These are phyloP conservation scores for Platorchestia sp. DNA, from an alignment of 1,140 invertebrate species.

Conservation along the genomic window DNA sequence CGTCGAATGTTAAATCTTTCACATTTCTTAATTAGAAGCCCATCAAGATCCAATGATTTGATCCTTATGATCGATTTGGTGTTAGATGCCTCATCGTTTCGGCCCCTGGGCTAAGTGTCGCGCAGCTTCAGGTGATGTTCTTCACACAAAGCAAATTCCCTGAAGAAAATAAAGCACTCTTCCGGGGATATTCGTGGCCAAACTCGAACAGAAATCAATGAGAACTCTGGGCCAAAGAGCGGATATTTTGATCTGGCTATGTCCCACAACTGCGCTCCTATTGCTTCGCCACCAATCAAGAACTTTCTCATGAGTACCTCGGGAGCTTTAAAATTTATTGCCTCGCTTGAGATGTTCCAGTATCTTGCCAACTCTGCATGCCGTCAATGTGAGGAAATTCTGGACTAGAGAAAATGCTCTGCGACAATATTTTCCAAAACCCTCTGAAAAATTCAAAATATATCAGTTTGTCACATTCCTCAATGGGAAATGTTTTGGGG, in stretches of 20 bases:
- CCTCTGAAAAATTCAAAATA: background rate
- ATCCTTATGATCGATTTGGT: background rate
- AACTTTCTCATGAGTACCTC: background rate
- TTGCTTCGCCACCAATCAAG: background rate
- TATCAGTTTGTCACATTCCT: background rate
- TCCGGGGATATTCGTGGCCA: conserved; percentile 32
- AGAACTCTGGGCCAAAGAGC: background rate
- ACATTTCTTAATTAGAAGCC: conserved; percentile 35
- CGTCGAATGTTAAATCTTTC: conserved; percentile 1
- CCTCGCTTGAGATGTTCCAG: background rate
- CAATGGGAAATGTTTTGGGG: too few species aligned
- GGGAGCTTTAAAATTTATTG: background rate
- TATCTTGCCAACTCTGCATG: background rate
- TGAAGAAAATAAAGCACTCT: conserved; percentile 23
- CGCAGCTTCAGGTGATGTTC: background rate
- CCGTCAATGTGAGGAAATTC: background rate
- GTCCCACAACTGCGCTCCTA: background rate
- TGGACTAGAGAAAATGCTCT: background rate
- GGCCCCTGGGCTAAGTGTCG: background rate
- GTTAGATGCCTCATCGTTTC: background rate
- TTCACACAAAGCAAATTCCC: conserved; percentile 24
- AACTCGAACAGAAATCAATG: conserved; percentile 43
- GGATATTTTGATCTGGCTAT: background rate
- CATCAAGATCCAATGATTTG: background rate
- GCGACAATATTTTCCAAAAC: background rate